phyloP scores from a whole-genome alignment of 2,797 vertebrate genomes.

The Danio albolineatus region DNA sequence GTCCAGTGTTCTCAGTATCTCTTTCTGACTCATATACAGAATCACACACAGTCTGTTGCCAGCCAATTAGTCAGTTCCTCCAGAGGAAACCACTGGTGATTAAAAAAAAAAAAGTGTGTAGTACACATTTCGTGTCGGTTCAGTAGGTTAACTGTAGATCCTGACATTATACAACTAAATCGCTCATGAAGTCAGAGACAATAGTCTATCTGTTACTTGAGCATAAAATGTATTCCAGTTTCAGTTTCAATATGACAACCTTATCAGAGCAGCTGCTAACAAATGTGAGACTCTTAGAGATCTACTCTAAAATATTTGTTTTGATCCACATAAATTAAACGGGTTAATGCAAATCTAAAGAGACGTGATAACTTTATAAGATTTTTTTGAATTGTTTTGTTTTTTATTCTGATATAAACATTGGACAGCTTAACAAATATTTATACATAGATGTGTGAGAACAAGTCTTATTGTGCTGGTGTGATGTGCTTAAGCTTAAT shows the following conservation, averaged over 20 bases:
- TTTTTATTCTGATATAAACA: too few relatives aligned
- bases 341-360: too few relatives aligned
- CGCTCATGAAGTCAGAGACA: slow-evolving; percentile 1
- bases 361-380: too few relatives aligned
- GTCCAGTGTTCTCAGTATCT: slow-evolving; percentile 42
- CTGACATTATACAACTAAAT: not conserved
- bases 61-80: slow-evolving; percentile 27
- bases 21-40: slow-evolving; percentile 37
- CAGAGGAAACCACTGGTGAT: slow-evolving; percentile 1
- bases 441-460: too few relatives aligned
- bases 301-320: not conserved
- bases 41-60: not conserved
- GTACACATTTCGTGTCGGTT: not conserved
- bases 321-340: too few relatives aligned
- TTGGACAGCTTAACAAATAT: too few relatives aligned
- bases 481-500: too few relatives aligned
- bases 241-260: too few relatives aligned
- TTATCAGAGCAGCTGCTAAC: not conserved
- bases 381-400: too few relatives aligned
- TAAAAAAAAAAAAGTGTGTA: not conserved
- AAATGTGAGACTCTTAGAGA: not conserved
- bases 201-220: slow-evolving; percentile 28
- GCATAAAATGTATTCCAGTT: not conserved
- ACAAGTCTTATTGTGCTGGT: too few relatives aligned
- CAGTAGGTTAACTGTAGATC: not conserved